These are phyloP conservation scores for Platanista minor DNA, from an alignment of 2,113 vertebrate species.

Conservation along the genomic window DNA sequence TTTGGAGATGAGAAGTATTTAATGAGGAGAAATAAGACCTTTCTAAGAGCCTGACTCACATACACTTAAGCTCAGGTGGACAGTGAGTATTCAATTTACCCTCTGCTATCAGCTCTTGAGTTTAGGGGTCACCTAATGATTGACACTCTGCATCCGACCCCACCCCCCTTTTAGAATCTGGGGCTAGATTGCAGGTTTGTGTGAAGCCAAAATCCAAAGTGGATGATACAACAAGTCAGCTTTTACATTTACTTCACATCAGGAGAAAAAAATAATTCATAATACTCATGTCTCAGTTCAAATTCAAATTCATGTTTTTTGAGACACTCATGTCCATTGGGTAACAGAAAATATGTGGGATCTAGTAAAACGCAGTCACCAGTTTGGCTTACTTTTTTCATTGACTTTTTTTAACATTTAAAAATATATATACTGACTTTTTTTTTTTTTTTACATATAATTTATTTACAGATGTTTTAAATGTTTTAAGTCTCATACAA, in stretches of 20 bases:
- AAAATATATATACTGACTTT: neutral
- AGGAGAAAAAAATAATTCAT: neutral
- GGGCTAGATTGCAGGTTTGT: rapidly evolving
- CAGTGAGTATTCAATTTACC: neutral
- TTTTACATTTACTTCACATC: neutral
- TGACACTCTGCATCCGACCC: neutral
- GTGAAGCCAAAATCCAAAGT: neutral
- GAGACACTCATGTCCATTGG: rapidly evolving
- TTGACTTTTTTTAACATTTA: neutral
- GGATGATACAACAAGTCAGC: neutral
- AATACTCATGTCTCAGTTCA: neutral
- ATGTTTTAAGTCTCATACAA: neutral
- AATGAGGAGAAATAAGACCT: neutral
- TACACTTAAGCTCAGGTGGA: neutral
- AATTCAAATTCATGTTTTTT: neutral
- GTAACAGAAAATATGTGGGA: neutral
- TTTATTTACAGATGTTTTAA: neutral
- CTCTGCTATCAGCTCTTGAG: neutral
- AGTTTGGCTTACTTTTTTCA: neutral
- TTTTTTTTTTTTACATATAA: neutral
- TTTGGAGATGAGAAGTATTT: neutral
- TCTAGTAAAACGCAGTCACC: neutral
- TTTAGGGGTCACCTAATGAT: neutral
- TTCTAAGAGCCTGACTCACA: neutral
- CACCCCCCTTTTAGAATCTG: neutral